Base-by-base conservation (phyloP, 1,140 invertebrate genomes). In the Pseudomyrmex pallidus region DNA sequence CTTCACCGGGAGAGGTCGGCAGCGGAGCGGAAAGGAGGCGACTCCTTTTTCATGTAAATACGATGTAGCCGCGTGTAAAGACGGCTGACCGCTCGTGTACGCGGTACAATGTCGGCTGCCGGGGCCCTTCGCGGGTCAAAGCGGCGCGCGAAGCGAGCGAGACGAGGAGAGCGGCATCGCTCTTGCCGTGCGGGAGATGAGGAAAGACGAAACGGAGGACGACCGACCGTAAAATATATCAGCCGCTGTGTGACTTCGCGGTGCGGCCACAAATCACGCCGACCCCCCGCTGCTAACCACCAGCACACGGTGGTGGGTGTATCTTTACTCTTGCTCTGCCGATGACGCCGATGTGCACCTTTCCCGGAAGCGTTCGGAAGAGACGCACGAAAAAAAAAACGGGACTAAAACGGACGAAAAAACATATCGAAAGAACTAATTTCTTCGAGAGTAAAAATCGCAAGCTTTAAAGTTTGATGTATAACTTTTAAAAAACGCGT, bases 41-140 rank as follows among this genome's bases (percentile, higher is more conserved):
- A 94, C 91, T 94, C 89, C 92, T 94, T 94, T 94, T 92, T 94
- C 92, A 94, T 94, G 93, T 94, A 94, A 94, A 94, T 94, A 94
- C 91, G 92, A 91, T 94, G 93, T 94, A 93, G 92, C 89, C 87
- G 85, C 90, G 90, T 94, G 93, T 94, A 93, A 94, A 93, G 91
- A 89, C 92, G 91, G 87, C 91, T 92, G 92, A 92, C 92, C 91
- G 89, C 86, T 89, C 89, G 88, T 90, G 90, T 91, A 91, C 91
- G 89, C 89, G 91, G 92, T 86, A 94, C 92, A 93, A 92, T 93
- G 92, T 93, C 89, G 90, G 86, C 85, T 88, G 86, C 85, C 83
- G 90, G 5, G 66, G 73, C 84, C 88, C 88, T 68, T 87, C 63
- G 84, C 85, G 80, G 85, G 78, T 88, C 85, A 84, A 86, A 90